Conservation (phyloP, 1,140 invertebrate species). For the Conus betulinus region DNA sequence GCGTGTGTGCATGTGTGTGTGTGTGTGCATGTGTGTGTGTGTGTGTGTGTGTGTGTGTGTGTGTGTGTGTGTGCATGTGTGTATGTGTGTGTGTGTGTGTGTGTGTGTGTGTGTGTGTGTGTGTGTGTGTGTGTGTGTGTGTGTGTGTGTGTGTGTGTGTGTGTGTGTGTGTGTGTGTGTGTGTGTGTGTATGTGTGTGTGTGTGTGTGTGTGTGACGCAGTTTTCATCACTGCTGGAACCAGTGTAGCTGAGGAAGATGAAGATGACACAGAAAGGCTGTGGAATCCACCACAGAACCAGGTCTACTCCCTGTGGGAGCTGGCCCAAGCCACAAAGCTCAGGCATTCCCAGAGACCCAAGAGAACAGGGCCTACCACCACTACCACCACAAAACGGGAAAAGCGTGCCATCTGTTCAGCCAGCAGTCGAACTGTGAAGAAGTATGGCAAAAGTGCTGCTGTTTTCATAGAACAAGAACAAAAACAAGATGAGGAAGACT, state of each 20-base stretch:
- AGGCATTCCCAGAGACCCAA: background rate
- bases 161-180: too few relatives aligned
- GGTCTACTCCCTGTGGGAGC: background rate
- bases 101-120: too few relatives aligned
- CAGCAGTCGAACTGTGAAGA: background rate
- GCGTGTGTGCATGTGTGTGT: too few relatives aligned
- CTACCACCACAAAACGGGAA: background rate
- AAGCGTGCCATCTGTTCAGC: background rate
- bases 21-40: too few relatives aligned
- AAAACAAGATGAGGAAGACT: background rate
- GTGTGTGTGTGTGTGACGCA: conserved; percentile 19
- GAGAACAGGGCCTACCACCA: background rate
- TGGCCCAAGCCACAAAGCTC: background rate
- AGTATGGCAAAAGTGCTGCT: background rate
- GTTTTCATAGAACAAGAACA: background rate
- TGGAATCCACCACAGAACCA: background rate
- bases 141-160: too few relatives aligned
- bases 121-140: too few relatives aligned
- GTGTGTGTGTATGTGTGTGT: background rate
- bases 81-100: too few relatives aligned
- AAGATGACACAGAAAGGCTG: background rate
- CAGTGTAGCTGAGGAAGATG: background rate
- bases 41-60: too few relatives aligned
- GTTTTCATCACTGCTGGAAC: background rate
- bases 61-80: background rate